Percentiles rank a stretch among this genome's conserved stretches.
phyloP scores from a whole-genome alignment of 2,888 invertebrate species.

The Eubasilissa splendida region DNA sequence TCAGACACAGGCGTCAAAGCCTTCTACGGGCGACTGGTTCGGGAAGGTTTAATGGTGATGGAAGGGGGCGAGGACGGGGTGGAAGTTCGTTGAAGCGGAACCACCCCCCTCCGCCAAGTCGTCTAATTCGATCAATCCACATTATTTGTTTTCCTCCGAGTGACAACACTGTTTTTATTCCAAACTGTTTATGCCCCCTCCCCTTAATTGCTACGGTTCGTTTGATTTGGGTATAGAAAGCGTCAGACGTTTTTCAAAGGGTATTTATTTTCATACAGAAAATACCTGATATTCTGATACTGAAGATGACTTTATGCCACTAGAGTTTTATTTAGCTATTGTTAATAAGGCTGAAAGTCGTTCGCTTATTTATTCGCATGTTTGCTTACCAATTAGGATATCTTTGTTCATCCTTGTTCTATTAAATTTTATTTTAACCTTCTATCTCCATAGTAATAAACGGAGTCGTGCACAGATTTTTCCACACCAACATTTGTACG shows the following conservation, averaged over 20 bases:
- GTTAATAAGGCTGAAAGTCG: constrained; percentile 4
- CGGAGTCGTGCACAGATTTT: no score
- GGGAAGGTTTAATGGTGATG: constrained; percentile 5
- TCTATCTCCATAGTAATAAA: no score
- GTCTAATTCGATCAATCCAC: constrained; percentile 57
- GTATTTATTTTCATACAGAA: constrained; percentile 25
- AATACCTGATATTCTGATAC: neutral
- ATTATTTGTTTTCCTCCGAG: constrained; percentile 56
- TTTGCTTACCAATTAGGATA: neutral
- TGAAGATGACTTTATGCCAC: neutral
- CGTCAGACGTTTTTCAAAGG: constrained; percentile 21
- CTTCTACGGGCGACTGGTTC: constrained; percentile 25
- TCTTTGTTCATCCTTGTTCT: no score
- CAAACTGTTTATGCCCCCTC: constrained; percentile 38
- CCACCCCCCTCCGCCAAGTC: constrained; percentile 39
- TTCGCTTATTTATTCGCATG: constrained; percentile 5
- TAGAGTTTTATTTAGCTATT: neutral
- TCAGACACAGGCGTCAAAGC: constrained; percentile 43
- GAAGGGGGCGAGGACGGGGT: constrained; percentile 14
- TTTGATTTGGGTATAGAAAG: constrained; percentile 39
- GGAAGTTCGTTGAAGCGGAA: constrained; percentile 27
- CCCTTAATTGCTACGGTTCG: constrained; percentile 38
- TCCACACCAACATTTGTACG: no score
- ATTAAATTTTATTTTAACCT: no score
- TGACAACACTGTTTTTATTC: constrained; percentile 55